Conservation (phyloP, 53 echinoderm and acorn worm species). For the Antedon mediterranea region DNA sequence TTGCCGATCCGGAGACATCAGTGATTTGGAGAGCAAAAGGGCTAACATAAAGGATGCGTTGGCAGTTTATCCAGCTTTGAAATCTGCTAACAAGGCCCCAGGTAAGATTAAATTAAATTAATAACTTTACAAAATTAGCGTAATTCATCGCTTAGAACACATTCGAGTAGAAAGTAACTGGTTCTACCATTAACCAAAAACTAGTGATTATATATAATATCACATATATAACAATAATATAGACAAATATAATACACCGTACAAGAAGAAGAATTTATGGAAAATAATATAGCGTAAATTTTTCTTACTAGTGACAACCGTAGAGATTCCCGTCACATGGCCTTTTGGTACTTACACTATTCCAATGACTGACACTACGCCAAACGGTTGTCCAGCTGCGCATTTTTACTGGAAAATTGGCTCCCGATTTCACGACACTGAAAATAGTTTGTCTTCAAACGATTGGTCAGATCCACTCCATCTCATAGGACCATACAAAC, state of each 20-base stretch:
- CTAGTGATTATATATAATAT: too few relatives aligned
- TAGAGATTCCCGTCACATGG: conserved; percentile 52
- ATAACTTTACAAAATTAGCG: too few relatives aligned
- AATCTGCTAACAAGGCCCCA: neutral
- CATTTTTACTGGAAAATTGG: conserved; percentile 55
- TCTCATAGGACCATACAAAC: conserved; percentile 37
- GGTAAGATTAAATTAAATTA: too few relatives aligned
- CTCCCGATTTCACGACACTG: conserved; percentile 61
- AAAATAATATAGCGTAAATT: too few relatives aligned
- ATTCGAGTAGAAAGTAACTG: too few relatives aligned
- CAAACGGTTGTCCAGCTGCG: conserved; percentile 37
- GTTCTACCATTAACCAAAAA: too few relatives aligned
- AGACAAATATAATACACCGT: too few relatives aligned
- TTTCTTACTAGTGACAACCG: conserved; percentile 35
- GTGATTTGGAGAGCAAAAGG: neutral
- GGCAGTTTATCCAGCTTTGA: neutral
- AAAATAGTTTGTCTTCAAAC: conserved; percentile 37
- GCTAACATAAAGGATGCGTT: neutral
- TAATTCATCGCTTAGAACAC: too few relatives aligned
- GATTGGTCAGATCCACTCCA: conserved; percentile 63
- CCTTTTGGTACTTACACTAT: conserved; percentile 52
- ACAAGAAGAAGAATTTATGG: too few relatives aligned
- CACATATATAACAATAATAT: too few relatives aligned
- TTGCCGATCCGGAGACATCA: neutral
- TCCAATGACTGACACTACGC: conserved; percentile 32